phyloP scores from a whole-genome alignment of 2,113 vertebrate species.

The Stictonetta naevosa region DNA sequence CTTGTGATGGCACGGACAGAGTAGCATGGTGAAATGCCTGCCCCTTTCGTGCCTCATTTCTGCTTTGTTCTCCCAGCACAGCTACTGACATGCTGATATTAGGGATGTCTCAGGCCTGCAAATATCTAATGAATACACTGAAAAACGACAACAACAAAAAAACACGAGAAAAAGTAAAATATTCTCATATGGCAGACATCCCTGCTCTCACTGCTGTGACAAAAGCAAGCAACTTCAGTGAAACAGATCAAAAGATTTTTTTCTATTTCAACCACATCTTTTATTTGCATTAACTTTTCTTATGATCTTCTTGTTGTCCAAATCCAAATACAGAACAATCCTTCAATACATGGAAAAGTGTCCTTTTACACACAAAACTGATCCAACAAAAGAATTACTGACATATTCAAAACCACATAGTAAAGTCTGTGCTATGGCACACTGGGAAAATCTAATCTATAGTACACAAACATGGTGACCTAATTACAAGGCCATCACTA shows the following conservation, averaged over 20 bases:
- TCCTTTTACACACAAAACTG: background rate
- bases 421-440: background rate
- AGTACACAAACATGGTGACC: background rate
- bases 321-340: background rate
- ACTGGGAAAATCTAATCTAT: background rate
- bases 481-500: constrained; percentile 5
- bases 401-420: background rate
- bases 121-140: no score
- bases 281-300: background rate
- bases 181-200: background rate
- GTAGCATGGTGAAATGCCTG: background rate
- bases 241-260: background rate
- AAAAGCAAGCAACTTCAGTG: background rate
- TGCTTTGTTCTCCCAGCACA: background rate
- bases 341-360: background rate
- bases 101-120: background rate
- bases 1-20: background rate
- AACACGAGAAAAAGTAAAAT: background rate
- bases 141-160: background rate
- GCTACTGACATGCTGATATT: background rate
- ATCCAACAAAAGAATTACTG: background rate
- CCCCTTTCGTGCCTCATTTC: background rate
- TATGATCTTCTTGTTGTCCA: background rate
- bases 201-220: background rate
- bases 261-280: background rate